Evolutionary conservation across 2,797 vertebrate species (phyloP).

Genomic region (Nothura maculosa): DNA sequence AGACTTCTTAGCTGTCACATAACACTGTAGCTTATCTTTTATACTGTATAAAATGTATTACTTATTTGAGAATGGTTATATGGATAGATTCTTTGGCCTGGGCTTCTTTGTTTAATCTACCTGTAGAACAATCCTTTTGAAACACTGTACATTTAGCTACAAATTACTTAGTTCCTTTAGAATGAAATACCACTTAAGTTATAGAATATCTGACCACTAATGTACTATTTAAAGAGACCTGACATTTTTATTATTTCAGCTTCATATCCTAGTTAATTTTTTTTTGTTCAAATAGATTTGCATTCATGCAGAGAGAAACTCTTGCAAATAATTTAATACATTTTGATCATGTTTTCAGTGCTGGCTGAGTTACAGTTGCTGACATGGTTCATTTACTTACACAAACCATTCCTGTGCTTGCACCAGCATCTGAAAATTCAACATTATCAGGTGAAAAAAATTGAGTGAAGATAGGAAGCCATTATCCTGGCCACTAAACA

Average conservation of each 20-base stretch:
- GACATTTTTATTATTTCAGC: constrained; percentile 55
- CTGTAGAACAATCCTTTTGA: constrained; percentile 31
- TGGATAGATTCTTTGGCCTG: not conserved
- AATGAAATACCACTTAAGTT: constrained; percentile 20
- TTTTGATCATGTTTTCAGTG: constrained; percentile 60
- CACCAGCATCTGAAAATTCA: constrained; percentile 43
- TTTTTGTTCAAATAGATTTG: constrained; percentile 45
- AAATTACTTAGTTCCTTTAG: constrained; percentile 16
- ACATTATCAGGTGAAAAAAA: constrained; percentile 60
- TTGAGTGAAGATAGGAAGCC: constrained; percentile 20
- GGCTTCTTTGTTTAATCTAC: constrained; percentile 17
- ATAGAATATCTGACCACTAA: not conserved
- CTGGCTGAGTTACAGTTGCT: constrained; percentile 55
- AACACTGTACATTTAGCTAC: not conserved
- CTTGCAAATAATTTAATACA: constrained; percentile 63
- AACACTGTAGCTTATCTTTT: constrained; percentile 26
- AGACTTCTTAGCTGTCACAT: constrained; percentile 19
- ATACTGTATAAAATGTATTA: constrained; percentile 2
- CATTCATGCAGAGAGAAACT: not conserved
- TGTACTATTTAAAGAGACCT: constrained; percentile 53
- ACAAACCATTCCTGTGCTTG: constrained; percentile 58
- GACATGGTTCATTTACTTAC: constrained; percentile 67
- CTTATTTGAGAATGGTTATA: constrained; percentile 20
- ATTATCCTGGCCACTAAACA: constrained; percentile 66
- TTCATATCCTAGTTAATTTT: constrained; percentile 32